Evolutionary conservation across 37 sponge, comb jelly and placozoan genomes (phyloP).

Genomic region (Diacarnus erythraeanus): DNA sequence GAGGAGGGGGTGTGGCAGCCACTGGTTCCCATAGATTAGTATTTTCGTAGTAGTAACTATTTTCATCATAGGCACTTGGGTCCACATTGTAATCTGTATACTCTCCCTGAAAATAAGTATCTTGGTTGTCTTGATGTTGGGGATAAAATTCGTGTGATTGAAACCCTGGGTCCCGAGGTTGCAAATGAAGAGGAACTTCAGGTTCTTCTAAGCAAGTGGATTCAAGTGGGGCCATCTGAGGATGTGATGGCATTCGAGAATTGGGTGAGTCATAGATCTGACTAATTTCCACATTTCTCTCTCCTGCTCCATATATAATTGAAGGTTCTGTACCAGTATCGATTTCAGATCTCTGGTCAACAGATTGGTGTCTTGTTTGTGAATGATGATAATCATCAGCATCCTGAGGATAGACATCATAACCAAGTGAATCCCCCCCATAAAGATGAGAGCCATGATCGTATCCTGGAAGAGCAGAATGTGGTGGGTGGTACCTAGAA

Average conservation of each 20-base stretch:
- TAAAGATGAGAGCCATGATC: neutral
- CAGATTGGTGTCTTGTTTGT: neutral
- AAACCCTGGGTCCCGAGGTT: neutral
- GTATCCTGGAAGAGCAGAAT: neutral
- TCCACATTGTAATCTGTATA: neutral
- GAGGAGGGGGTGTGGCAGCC: slow-evolving; percentile 15
- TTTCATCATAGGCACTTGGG: neutral
- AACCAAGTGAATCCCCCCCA: neutral
- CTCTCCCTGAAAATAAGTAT: neutral
- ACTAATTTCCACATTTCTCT: slow-evolving; percentile 7
- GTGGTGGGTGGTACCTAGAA: neutral
- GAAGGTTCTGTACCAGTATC: slow-evolving; percentile 21
- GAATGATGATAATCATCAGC: neutral
- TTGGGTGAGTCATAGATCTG: slow-evolving; percentile 21
- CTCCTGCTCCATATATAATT: slow-evolving; percentile 9
- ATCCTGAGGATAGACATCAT: neutral
- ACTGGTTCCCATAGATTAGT: neutral
- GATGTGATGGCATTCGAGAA: neutral
- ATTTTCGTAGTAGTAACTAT: neutral
- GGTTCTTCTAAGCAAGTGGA: neutral
- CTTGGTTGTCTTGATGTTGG: no score
- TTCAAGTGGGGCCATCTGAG: neutral
- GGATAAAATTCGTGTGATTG: neutral
- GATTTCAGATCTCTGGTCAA: neutral
- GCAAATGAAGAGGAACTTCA: neutral